phyloP scores from a whole-genome alignment of 1,140 invertebrate genomes.

The Schlechtendalia chinensis region DNA sequence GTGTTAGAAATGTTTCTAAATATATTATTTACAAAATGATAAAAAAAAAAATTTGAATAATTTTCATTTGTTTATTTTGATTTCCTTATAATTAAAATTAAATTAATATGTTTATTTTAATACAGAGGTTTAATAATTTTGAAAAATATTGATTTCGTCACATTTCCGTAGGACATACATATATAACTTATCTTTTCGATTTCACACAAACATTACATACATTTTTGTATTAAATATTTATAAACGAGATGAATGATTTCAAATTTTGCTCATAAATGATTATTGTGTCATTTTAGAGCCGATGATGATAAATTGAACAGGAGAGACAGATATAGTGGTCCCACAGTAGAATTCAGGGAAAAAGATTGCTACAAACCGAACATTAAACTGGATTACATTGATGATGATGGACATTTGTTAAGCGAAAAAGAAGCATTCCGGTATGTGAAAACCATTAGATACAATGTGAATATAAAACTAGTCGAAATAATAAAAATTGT shows the following conservation, averaged over 20 bases:
- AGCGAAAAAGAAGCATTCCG: slow-evolving; percentile 96
- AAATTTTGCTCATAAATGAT: background rate
- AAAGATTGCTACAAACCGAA: slow-evolving; percentile 91
- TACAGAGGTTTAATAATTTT: no score
- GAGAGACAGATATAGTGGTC: slow-evolving; percentile 79
- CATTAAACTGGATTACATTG: slow-evolving; percentile 96
- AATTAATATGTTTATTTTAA: no score
- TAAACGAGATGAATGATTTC: background rate
- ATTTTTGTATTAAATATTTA: background rate
- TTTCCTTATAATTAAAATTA: no score
- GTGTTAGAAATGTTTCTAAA: no score
- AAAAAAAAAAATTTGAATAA: no score
- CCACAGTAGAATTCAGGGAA: slow-evolving; percentile 90
- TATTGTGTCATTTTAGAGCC: slow-evolving; percentile 55
- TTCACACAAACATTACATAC: background rate
- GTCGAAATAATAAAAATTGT: slow-evolving; percentile 14
- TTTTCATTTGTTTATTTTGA: no score
- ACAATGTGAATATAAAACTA: background rate
- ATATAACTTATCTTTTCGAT: no score
- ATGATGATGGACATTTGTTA: slow-evolving; percentile 88
- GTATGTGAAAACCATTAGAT: slow-evolving; percentile 61
- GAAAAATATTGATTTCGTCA: no score
- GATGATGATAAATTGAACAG: slow-evolving; percentile 81
- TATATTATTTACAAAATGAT: no score
- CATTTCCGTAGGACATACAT: no score